Evolutionary conservation across 2,113 vertebrate species (phyloP).

Genomic region (Cinclus mexicanus): DNA sequence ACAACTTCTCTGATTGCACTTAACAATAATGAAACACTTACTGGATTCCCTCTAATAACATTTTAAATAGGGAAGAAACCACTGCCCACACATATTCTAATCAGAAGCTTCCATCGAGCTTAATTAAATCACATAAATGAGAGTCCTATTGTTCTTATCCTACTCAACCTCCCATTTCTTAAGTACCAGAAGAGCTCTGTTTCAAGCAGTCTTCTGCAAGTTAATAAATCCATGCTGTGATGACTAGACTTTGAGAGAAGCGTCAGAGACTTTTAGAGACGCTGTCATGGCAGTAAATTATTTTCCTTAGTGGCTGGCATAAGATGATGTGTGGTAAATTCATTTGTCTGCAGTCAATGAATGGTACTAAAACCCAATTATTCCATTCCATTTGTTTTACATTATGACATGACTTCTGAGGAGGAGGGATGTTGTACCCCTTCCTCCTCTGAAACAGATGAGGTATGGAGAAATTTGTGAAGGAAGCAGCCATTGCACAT

Average conservation of each 20-base stretch:
- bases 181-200: neutral
- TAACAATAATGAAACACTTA: constrained; percentile 7
- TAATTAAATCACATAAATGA: constrained; percentile 8
- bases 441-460: neutral
- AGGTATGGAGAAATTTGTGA: neutral
- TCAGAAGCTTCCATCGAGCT: neutral
- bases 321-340: neutral
- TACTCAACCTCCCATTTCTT: neutral
- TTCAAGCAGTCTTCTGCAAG: neutral
- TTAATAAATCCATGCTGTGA: neutral
- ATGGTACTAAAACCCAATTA: neutral
- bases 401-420: neutral
- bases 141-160: neutral
- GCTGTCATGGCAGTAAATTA: neutral
- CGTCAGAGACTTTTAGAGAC: neutral
- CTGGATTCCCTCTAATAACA: neutral
- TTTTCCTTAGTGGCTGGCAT: neutral
- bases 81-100: neutral
- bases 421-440: neutral
- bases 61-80: neutral
- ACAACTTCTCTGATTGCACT: neutral
- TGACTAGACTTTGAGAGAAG: neutral
- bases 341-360: neutral
- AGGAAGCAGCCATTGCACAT: neutral
- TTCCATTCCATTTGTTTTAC: neutral